Conservation (phyloP, 2,113 vertebrate species). For the Caranx ignobilis region DNA sequence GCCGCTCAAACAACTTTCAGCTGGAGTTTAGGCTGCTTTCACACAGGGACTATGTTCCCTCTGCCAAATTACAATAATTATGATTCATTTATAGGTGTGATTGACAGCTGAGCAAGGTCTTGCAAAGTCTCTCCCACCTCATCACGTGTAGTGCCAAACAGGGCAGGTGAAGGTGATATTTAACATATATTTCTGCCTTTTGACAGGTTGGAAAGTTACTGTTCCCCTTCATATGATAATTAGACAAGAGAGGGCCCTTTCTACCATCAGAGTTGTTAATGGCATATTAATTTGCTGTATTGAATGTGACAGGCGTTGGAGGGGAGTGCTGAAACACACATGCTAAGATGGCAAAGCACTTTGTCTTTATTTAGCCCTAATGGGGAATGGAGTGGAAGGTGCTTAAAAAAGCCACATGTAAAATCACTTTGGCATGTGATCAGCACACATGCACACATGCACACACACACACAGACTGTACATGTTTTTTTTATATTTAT, state of each 20-base stretch:
- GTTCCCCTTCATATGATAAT: conserved; percentile 52
- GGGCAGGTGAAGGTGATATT: conserved; percentile 57
- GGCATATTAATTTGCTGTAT: conserved; percentile 60
- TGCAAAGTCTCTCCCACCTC: conserved; percentile 50
- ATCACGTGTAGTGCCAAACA: not conserved
- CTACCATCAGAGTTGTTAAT: conserved; percentile 28
- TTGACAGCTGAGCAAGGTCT: conserved; percentile 57
- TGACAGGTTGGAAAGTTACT: conserved; percentile 65
- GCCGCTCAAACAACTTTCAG: conserved; percentile 57
- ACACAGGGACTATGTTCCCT: conserved; percentile 49
- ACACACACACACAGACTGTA: not conserved
- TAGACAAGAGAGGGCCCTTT: conserved; percentile 34
- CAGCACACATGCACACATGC: not conserved
- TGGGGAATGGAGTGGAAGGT: conserved; percentile 46
- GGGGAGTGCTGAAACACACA: conserved; percentile 32
- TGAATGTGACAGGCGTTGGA: conserved; percentile 43
- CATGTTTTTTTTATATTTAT: conserved; percentile 5
- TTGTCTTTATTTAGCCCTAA: conserved; percentile 61
- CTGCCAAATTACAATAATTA: conserved; percentile 77
- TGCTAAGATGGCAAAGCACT: conserved; percentile 36
- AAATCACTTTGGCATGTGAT: conserved; percentile 29
- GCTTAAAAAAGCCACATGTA: conserved; percentile 32
- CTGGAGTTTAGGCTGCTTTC: conserved; percentile 53
- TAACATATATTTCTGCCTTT: conserved; percentile 40
- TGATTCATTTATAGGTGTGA: conserved; percentile 74